Conservation (phyloP, 2,888 invertebrate species). For the Metacarcinus magister region DNA sequence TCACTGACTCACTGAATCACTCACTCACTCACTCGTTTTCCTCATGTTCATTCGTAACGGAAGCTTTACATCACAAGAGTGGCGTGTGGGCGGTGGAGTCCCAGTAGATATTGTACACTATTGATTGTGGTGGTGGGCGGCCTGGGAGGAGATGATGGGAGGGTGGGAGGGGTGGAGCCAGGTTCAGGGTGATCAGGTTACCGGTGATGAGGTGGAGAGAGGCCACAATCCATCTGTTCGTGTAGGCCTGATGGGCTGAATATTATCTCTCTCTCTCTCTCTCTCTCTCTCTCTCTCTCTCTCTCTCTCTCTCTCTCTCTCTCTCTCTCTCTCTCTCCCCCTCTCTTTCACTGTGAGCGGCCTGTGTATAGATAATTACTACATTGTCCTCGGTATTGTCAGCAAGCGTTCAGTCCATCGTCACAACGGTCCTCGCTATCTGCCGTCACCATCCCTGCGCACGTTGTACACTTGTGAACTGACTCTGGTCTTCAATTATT, state of each 20-base stretch:
- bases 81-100: not conserved
- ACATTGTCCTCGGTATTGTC: not conserved
- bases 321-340: not conserved
- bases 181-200: conserved; percentile 30
- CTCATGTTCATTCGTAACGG: not conserved
- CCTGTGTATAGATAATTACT: conserved; percentile 32
- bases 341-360: not conserved
- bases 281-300: conserved; percentile 56
- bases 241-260: not conserved
- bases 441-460: not conserved
- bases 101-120: not conserved
- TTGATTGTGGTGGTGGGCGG: conserved; percentile 31
- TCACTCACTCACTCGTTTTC: not conserved
- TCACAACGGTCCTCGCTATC: not conserved
- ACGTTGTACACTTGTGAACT: not conserved
- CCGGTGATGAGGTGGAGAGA: conserved; percentile 40
- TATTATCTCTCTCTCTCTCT: not conserved
- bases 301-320: conserved; percentile 19
- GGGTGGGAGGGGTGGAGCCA: not conserved
- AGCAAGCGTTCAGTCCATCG: not conserved
- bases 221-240: not conserved
- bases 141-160: not conserved
- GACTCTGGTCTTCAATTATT: not conserved
- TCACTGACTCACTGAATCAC: not conserved
- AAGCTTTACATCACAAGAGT: not conserved